phyloP scores from a whole-genome alignment of 2,888 invertebrate species.

The Synergus itoensis region DNA sequence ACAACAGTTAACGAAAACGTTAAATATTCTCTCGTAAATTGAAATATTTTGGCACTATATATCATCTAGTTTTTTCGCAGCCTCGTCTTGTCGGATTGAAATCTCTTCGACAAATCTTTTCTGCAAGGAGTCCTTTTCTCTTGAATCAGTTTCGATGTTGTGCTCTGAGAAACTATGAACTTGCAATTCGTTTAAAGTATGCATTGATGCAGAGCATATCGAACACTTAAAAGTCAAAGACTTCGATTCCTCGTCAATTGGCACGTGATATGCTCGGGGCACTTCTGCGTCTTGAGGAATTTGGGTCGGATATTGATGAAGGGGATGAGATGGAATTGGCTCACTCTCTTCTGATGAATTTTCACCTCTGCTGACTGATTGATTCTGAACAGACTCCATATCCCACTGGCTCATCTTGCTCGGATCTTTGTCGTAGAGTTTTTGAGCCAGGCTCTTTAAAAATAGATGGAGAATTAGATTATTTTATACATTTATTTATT shows the following conservation, averaged over 20 bases:
- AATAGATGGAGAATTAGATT: neutral
- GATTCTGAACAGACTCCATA: constrained; percentile 74
- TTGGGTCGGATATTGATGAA: constrained; percentile 62
- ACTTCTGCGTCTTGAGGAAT: constrained; percentile 58
- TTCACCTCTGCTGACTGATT: constrained; percentile 77
- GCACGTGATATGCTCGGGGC: constrained; percentile 68
- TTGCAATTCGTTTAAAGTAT: constrained; percentile 68
- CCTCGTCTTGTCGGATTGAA: constrained; percentile 72
- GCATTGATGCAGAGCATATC: constrained; percentile 67
- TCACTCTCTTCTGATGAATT: constrained; percentile 81
- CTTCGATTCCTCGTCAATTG: constrained; percentile 64
- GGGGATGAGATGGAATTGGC: constrained; percentile 66
- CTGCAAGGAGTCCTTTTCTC: constrained; percentile 73
- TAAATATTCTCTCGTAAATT: constrained; percentile 34
- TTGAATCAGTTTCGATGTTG: constrained; percentile 62
- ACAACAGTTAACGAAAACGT: constrained; percentile 19
- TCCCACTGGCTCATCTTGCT: constrained; percentile 86
- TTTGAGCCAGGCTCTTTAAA: constrained; percentile 86
- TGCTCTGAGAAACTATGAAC: constrained; percentile 73
- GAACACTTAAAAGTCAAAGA: constrained; percentile 66
- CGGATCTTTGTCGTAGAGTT: constrained; percentile 90
- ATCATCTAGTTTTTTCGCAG: constrained; percentile 82
- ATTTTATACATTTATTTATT: no score
- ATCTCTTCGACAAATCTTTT: constrained; percentile 78
- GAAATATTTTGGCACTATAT: constrained; percentile 82